These are phyloP conservation scores for Spisula subtruncata DNA, from an alignment of 2,888 invertebrate species.

Conservation along the genomic window DNA sequence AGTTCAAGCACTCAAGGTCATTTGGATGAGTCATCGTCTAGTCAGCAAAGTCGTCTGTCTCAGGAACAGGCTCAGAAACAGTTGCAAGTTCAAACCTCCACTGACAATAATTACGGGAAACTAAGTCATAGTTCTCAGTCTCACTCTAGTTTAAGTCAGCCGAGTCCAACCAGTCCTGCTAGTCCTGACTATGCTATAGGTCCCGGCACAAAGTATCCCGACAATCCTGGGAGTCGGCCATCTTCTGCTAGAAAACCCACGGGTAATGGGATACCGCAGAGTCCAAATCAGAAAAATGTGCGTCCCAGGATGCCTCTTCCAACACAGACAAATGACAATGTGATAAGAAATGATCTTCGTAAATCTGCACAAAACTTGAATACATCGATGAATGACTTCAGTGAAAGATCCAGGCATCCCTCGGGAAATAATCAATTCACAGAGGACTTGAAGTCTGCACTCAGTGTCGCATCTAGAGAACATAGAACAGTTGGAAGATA, in stretches of 20 bases:
- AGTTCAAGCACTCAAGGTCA: slow-evolving; percentile 81
- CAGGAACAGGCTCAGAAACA: slow-evolving; percentile 56
- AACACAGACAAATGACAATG: slow-evolving; percentile 33
- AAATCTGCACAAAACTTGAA: slow-evolving; percentile 20
- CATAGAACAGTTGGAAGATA: slow-evolving; percentile 31
- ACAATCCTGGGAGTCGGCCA: slow-evolving; percentile 69
- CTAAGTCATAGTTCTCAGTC: slow-evolving; percentile 53
- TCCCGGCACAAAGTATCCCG: slow-evolving; percentile 81
- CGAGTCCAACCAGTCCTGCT: slow-evolving; percentile 57
- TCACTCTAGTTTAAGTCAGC: slow-evolving; percentile 57
- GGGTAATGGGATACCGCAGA: slow-evolving; percentile 9
- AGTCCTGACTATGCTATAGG: slow-evolving; percentile 73
- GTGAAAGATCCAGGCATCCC: not conserved
- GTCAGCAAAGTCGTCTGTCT: slow-evolving; percentile 74
- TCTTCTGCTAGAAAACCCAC: slow-evolving; percentile 64
- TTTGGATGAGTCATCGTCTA: slow-evolving; percentile 77
- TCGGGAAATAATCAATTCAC: slow-evolving; percentile 45
- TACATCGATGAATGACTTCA: not conserved
- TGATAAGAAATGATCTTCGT: slow-evolving; percentile 20
- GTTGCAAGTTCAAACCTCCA: slow-evolving; percentile 34
- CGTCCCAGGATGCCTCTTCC: slow-evolving; percentile 41
- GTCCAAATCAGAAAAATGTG: slow-evolving; percentile 34
- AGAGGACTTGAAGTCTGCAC: slow-evolving; percentile 56
- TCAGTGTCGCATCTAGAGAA: slow-evolving; percentile 56
- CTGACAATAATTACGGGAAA: slow-evolving; percentile 54